phyloP scores from a whole-genome alignment of 2,888 invertebrate genomes.

The Ormyrus labotus region DNA sequence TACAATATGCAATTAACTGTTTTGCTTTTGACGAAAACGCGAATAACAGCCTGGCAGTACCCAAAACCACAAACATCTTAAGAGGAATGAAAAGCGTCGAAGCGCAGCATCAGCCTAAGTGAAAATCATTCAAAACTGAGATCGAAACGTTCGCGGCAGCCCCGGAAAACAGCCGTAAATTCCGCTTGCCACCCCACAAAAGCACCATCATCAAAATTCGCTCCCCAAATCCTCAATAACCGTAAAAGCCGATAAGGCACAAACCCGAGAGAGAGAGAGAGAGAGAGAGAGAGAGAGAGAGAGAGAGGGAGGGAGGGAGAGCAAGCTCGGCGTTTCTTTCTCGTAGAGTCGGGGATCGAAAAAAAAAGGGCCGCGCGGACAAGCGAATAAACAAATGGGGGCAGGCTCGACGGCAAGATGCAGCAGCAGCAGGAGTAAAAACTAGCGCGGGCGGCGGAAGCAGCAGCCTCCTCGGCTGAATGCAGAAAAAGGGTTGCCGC shows the following conservation, averaged over 20 bases:
- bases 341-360: background rate
- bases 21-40: too few species aligned
- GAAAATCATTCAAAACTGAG: too few species aligned
- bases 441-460: background rate
- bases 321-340: too few species aligned
- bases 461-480: background rate
- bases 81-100: too few species aligned
- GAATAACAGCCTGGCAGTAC: too few species aligned
- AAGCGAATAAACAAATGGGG: background rate
- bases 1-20: too few species aligned
- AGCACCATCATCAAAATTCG: conserved; percentile 29
- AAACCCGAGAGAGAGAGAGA: background rate
- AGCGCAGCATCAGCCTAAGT: too few species aligned
- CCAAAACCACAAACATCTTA: too few species aligned
- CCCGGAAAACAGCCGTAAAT: too few species aligned
- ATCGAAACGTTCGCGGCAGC: too few species aligned
- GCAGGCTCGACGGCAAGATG: background rate
- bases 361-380: conserved; percentile 11
- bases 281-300: background rate
- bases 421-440: background rate
- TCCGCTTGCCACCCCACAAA: background rate
- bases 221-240: conserved; percentile 36
- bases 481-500: conserved; percentile 5
- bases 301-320: conserved; percentile 8
- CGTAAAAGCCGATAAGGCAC: conserved; percentile 38